A percentile compares a stretch with the other conserved stretches of the same genome.
Conservation (phyloP, 2,888 invertebrate genomes). For the Abrostola triplasia region DNA sequence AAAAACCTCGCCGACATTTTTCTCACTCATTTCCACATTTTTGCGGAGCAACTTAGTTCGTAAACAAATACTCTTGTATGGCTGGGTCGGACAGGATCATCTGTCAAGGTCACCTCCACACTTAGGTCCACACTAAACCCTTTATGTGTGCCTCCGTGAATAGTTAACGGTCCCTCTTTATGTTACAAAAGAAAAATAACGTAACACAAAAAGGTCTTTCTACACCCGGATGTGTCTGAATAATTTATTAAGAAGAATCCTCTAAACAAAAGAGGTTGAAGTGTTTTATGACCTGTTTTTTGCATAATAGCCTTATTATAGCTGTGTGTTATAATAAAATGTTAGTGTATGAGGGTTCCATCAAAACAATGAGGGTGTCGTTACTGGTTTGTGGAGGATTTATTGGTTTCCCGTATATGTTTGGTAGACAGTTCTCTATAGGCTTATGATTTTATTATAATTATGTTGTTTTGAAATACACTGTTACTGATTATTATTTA, state of each 20-base stretch:
- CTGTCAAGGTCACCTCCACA: conserved; percentile 61
- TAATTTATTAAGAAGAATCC: conserved; percentile 75
- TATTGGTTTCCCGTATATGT: not conserved
- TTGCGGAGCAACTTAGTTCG: conserved; percentile 40
- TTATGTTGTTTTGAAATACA: no score
- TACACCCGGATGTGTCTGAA: conserved; percentile 71
- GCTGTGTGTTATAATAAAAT: conserved; percentile 45
- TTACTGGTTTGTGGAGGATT: not conserved
- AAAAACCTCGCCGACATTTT: conserved; percentile 46
- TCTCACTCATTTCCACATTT: conserved; percentile 54
- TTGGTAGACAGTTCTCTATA: not conserved
- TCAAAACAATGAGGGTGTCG: conserved; percentile 21
- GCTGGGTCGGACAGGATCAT: conserved; percentile 52
- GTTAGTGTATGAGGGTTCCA: conserved; percentile 24
- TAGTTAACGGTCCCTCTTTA: conserved; percentile 65
- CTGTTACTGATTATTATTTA: no score
- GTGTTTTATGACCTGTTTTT: conserved; percentile 63
- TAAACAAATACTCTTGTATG: conserved; percentile 33
- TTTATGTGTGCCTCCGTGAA: conserved; percentile 61
- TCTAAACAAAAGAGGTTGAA: conserved; percentile 64
- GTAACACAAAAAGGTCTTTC: conserved; percentile 70
- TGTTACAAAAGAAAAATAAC: conserved; percentile 69
- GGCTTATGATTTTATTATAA: no score
- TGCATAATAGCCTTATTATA: conserved; percentile 55
- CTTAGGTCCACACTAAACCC: conserved; percentile 65